Percentiles rank a stretch among this genome's conserved stretches.
Conservation (phyloP, 2,888 invertebrate genomes). For the Volucella inanis region DNA sequence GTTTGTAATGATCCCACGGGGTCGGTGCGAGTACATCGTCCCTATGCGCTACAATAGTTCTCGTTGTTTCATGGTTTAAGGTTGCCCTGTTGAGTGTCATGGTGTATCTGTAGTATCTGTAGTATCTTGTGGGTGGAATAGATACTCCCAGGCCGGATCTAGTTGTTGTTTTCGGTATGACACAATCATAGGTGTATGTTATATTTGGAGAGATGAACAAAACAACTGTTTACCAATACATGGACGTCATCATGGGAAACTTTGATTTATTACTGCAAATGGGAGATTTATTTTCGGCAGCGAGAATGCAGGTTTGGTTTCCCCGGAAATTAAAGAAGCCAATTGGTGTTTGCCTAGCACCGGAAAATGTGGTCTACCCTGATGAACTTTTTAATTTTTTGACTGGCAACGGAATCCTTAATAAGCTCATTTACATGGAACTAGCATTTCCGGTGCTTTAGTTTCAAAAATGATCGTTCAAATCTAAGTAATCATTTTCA, state of each 20-base stretch:
- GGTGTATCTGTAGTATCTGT: neutral
- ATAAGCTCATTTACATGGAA: conserved; percentile 54
- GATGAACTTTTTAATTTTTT: conserved; percentile 57
- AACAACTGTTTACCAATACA: conserved; percentile 49
- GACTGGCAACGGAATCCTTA: conserved; percentile 33
- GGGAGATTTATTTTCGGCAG: conserved; percentile 68
- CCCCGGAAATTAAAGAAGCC: conserved; percentile 52
- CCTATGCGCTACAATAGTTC: conserved; percentile 40
- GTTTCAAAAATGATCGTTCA: neutral
- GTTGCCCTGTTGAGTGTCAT: conserved; percentile 12
- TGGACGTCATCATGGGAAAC: conserved; percentile 63
- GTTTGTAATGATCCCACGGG: conserved; percentile 66
- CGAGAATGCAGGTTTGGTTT: conserved; percentile 47
- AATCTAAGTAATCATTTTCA: neutral
- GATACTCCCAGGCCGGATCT: conserved; percentile 24
- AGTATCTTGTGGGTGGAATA: conserved; percentile 17
- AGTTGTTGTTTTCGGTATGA: conserved; percentile 6
- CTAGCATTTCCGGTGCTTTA: conserved; percentile 39
- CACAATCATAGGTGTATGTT: conserved; percentile 25
- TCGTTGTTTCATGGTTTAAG: conserved; percentile 17
- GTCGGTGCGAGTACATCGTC: conserved; percentile 38
- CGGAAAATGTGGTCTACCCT: conserved; percentile 43
- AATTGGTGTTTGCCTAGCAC: conserved; percentile 29
- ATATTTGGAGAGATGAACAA: conserved; percentile 25
- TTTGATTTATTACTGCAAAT: conserved; percentile 72